Base-by-base conservation (phyloP, 2,888 invertebrate genomes). In the Chydorus sphaericus region DNA sequence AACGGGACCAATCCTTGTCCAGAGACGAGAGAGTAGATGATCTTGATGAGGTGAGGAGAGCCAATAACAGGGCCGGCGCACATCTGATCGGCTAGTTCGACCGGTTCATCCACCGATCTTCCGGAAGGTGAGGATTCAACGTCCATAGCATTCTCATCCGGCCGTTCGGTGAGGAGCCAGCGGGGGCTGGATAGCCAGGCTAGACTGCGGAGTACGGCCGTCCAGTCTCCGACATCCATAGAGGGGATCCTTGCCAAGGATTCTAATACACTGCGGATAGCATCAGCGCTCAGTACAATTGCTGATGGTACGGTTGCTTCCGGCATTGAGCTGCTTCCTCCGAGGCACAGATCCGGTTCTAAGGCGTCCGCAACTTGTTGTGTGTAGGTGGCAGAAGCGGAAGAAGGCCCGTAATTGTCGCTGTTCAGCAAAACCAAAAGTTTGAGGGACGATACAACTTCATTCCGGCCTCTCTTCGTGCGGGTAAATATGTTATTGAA, bases 381-480 rank as follows among this genome's bases (percentile, higher is more conserved):
- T n/a, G n/a, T n/a, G n/a, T n/a, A n/a, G n/a, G n/a, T n/a, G 20
- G 23, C 44, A 3, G 44, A 44, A 8, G 23, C 44, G 16, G 28
- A n/a, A 14, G 44, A 44, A 16, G 44, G 28, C 4, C 60, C 61
- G n/a, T 63, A 59, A 26, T 65, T 60, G 69, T 70, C 84, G 76
- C 77, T 70, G 62, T 88, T 89, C 59, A 91, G 73, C 3, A 87
- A 89, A 59, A 92, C 73, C 88, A 91, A 92, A 62, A 91, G 73
- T 61, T 88, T 85, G 36, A 91, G 73, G 51, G 88, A 81, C 66
- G 86, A 80, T 14, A 61, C 38, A 26, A 62, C 58, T 20, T 52
- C 52, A 10, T 23, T 31, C 16, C 29, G 28, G 52, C 5, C 36
- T 23, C 37, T 33, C 16, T 36, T 20, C n/a, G n/a, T n/a, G n/a